Evolutionary conservation across 37 sponge, comb jelly and placozoan species (phyloP), one percentile per base, ranked within the genome.

Genomic region (Dysidea cf. avara): DNA sequence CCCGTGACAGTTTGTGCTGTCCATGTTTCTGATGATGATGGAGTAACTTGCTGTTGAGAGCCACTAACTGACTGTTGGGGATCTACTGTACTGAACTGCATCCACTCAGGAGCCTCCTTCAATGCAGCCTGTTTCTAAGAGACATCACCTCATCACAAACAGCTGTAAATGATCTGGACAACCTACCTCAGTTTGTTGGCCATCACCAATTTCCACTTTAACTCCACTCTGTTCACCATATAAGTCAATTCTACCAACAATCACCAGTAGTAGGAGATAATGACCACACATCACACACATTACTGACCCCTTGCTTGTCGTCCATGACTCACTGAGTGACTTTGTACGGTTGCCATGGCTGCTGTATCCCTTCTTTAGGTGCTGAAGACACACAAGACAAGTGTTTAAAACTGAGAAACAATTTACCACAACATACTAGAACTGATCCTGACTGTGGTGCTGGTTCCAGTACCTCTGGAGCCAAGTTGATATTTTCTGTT

Each of bases 381-480:
- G 46, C 46, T 43, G 46, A 5, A 43, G 46, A 43, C 46, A 43
- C 46, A 43, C 5, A 43, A n/a, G n/a, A 29, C 26, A 12, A 25
- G 7, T 56, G 58, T 12, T 25, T 6, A 56, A 25, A 56, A 6
- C 7, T 56, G 13, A 25, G 58, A 28, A 12, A 28, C 28, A 6
- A 56, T 6, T 25, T 56, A 7, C 26, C 28, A 25, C 22, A 28
- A 29, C 26, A 39, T 20, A 66, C 67, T 39, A 43, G 9, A 43
- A 43, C 9, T 12, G 46, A 43, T 12, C 5, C 5, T 12, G 5
- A 50, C 14, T 69, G 72, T 3, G 81, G 77, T 21, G 84, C 86
- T 25, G 94, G 94, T 21, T 93, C 94, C 21, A 93, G 71, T 5
- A 93, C 12, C 20, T 77, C 82, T 0, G 81, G 79, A 18, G 90